Evolutionary conservation across 2,888 invertebrate genomes (phyloP).

Genomic region (Steromphala cineraria): DNA sequence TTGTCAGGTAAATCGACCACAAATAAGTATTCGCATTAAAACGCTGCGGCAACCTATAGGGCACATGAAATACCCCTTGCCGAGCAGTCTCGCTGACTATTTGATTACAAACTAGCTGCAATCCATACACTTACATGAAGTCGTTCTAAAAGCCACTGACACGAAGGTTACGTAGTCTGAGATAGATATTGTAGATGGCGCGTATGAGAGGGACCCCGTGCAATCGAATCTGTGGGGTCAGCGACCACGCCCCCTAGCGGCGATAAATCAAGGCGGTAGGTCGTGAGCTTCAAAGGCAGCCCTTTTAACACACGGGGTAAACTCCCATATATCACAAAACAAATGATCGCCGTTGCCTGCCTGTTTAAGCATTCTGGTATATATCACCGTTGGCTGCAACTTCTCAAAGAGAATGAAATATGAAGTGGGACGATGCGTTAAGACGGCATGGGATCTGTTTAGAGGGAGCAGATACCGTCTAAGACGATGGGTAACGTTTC

Average conservation of each 20-base stretch:
- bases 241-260: neutral
- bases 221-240: neutral
- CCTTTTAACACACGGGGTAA: constrained; percentile 7
- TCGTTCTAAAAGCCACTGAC: neutral
- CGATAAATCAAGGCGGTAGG: constrained; percentile 17
- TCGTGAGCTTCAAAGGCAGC: constrained; percentile 6
- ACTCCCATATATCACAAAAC: constrained; percentile 9
- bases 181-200: constrained; percentile 5
- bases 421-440: neutral
- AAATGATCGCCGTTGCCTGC: constrained; percentile 7
- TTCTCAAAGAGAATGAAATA: constrained; percentile 12
- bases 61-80: neutral
- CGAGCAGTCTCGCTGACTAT: neutral
- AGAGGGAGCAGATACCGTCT: too few relatives aligned
- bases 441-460: neutral
- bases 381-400: neutral
- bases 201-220: neutral
- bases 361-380: constrained; percentile 11
- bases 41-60: neutral
- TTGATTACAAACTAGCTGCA: neutral
- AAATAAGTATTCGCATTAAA: neutral
- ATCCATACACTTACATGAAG: neutral
- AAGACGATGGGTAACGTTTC: too few relatives aligned
- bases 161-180: neutral
- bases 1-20: neutral